Evolutionary conservation across 1,140 invertebrate species (phyloP).

Genomic region (Tetramorium alpestre): DNA sequence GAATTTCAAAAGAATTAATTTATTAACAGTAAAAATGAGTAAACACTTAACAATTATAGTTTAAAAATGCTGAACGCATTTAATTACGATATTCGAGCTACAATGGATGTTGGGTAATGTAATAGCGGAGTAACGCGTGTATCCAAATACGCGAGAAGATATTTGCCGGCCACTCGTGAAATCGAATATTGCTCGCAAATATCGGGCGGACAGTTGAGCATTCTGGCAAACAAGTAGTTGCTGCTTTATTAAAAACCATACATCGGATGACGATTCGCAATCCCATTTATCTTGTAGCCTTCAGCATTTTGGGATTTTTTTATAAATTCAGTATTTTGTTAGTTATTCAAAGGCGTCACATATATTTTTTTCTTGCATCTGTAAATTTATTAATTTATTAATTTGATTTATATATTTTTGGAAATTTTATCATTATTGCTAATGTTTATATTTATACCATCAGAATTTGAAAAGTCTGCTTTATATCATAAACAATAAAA

Average conservation of each 20-base stretch:
- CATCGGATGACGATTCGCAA: background rate
- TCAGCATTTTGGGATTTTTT: conserved; percentile 10
- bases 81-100: conserved; percentile 25
- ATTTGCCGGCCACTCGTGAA: conserved; percentile 42
- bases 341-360: background rate
- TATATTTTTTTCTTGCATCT: background rate
- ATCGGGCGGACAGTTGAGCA: conserved; percentile 7
- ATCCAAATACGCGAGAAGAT: conserved; percentile 52
- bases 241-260: conserved; percentile 45
- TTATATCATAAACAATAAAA: background rate
- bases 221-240: conserved; percentile 30
- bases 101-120: background rate
- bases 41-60: background rate
- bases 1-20: background rate
- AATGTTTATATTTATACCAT: background rate
- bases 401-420: background rate
- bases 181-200: conserved; percentile 46
- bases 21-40: background rate
- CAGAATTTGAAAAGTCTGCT: background rate
- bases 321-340: background rate
- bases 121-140: conserved; percentile 28
- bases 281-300: background rate
- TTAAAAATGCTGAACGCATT: conserved; percentile 20
- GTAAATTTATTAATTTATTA: background rate
- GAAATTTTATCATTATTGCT: background rate